phyloP scores from a whole-genome alignment of 2,797 vertebrate species.

The Eulemur albifrons region DNA sequence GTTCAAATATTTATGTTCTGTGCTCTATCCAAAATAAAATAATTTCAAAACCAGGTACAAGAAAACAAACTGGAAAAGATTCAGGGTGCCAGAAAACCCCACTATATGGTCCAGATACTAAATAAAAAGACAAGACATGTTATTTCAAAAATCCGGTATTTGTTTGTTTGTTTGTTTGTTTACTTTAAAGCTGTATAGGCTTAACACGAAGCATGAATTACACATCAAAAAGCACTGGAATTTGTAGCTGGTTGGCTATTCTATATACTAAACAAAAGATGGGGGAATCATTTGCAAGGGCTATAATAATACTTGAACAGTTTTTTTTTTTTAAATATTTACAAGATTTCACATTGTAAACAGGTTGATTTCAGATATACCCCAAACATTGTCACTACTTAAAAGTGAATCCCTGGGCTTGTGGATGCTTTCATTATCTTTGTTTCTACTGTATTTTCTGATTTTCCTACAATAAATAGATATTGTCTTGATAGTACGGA shows the following conservation, averaged over 20 bases:
- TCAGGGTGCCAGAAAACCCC: neutral
- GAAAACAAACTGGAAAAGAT: neutral
- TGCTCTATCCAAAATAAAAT: neutral
- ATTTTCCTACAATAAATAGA: neutral
- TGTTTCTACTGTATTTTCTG: neutral
- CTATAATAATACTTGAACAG: neutral
- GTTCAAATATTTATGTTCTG: neutral
- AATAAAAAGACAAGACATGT: neutral
- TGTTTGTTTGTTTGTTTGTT: neutral
- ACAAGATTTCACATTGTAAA: neutral
- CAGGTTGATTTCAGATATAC: neutral
- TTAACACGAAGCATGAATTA: slow-evolving; percentile 4
- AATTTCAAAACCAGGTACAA: neutral
- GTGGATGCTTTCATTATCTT: neutral
- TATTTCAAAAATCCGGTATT: slow-evolving; percentile 30
- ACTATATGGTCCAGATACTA: neutral
- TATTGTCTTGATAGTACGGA: neutral
- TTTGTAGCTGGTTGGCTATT: neutral
- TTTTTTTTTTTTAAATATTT: neutral
- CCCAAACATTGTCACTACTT: neutral
- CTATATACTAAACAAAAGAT: neutral
- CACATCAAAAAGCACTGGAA: neutral
- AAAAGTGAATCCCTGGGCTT: neutral
- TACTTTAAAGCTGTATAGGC: neutral
- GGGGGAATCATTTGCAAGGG: neutral